Percentiles rank a stretch among this genome's conserved stretches.
These are phyloP conservation scores for Colossoma macropomum DNA, from an alignment of 2,113 vertebrate genomes.

Conservation along the genomic window DNA sequence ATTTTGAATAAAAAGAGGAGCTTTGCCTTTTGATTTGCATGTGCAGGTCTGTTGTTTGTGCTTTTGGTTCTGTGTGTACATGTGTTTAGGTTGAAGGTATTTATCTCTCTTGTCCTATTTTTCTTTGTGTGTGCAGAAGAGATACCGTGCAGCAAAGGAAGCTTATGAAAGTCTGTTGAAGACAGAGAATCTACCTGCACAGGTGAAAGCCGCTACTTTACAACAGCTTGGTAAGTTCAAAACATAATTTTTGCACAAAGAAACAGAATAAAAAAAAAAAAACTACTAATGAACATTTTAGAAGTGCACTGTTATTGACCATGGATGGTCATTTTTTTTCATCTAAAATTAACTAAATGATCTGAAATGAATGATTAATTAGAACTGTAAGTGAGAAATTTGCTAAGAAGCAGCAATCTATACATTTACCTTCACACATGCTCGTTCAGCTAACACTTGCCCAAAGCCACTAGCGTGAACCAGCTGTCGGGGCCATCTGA, in stretches of 20 bases:
- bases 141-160: slow-evolving; percentile 95
- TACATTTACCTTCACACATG: too few relatives aligned
- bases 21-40: not conserved
- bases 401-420: too few relatives aligned
- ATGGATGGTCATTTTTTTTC: too few relatives aligned
- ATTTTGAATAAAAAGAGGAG: too few relatives aligned
- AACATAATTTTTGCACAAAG: not conserved
- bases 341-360: too few relatives aligned
- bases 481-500: not conserved
- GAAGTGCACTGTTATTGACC: too few relatives aligned
- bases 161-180: slow-evolving; percentile 96
- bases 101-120: not conserved
- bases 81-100: not conserved
- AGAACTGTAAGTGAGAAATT: too few relatives aligned
- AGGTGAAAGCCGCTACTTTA: slow-evolving; percentile 96
- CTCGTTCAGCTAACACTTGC: too few relatives aligned
- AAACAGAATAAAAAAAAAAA: not conserved
- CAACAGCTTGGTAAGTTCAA: slow-evolving; percentile 93
- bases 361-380: too few relatives aligned
- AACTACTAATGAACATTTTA: too few relatives aligned
- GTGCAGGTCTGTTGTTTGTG: not conserved
- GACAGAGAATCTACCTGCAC: slow-evolving; percentile 91
- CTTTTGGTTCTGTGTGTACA: not conserved
- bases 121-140: slow-evolving; percentile 81
- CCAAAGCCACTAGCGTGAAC: too few relatives aligned